Base-by-base conservation (phyloP, 2,888 invertebrate species). In the Sesia bembeciformis region DNA sequence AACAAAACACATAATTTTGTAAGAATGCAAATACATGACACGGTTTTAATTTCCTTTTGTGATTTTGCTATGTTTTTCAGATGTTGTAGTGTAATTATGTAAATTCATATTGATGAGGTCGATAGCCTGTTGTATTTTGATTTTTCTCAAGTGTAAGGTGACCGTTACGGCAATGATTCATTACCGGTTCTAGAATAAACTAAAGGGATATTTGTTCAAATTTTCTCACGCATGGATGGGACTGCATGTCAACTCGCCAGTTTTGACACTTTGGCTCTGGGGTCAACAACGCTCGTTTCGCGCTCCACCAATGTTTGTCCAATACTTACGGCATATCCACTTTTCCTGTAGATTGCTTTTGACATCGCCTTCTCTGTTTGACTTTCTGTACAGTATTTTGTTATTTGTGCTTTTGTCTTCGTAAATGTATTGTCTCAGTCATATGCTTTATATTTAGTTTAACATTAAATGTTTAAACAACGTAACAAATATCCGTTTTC, bases 161-260 rank as follows among this genome's bases (percentile, higher is more conserved):
- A 80, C 84, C 82, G 83, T 84, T 87, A 83, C 80, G 74, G 74
- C 82, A 82, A 86, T 87, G 83, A 87, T 84, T 87, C 86, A 87
- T 86, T 84, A 83, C 81, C 74, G 71, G 77, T 70, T 76, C 82
- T 78, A 82, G 81, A 81, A 84, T 79, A 83, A 84, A 85, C 84
- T 77, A 67, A 72, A 74, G 74, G 74, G 77, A 74, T 84, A 78
- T 84, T 86, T 88, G 84, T 85, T 79, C 78, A 84, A 81, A 86
- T 81, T 80, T 87, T 88, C 86, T 86, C 88, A 88, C 87, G 86
- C 81, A 78, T 78, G 74, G 71, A 74, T 70, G 70, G 67, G 68
- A 68, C 70, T 68, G 67, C 74, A 78, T 80, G 84, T 86, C 84
- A 82, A 79, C 79, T 76, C 73, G 65, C 72, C 72, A 77, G 77